Evolutionary conservation across 2,888 invertebrate genomes (phyloP).

Genomic region (Cremastobaeus sp.): DNA sequence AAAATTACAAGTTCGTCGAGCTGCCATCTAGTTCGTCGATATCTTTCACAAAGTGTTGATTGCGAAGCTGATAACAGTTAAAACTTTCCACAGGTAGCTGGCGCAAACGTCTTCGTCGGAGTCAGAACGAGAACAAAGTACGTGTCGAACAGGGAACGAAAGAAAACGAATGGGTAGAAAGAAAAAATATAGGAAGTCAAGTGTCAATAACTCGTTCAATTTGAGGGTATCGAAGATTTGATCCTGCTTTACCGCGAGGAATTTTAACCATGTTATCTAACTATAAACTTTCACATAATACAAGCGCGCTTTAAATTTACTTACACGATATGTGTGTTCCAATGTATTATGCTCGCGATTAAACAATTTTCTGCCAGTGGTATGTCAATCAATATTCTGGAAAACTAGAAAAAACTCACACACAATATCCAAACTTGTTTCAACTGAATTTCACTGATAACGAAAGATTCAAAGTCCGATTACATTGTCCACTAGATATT

Average conservation of each 20-base stretch:
- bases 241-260: constrained; percentile 60
- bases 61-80: constrained; percentile 67
- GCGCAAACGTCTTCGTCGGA: constrained; percentile 50
- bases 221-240: constrained; percentile 58
- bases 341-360: too few relatives aligned
- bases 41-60: constrained; percentile 63
- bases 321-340: too few relatives aligned
- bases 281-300: too few relatives aligned
- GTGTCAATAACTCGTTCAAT: constrained; percentile 70
- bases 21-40: constrained; percentile 54
- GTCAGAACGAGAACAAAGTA: constrained; percentile 22
- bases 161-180: constrained; percentile 17
- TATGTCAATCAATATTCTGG: too few relatives aligned
- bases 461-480: too few relatives aligned
- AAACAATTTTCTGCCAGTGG: too few relatives aligned
- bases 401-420: too few relatives aligned
- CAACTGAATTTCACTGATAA: too few relatives aligned
- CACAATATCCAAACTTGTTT: too few relatives aligned
- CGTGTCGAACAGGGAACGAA: constrained; percentile 30
- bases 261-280: constrained; percentile 66
- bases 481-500: too few relatives aligned
- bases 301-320: too few relatives aligned
- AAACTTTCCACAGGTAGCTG: constrained; percentile 65
- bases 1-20: constrained; percentile 56
- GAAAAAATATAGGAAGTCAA: constrained; percentile 53